These are phyloP conservation scores for Fragum sueziense DNA, from an alignment of 2,888 invertebrate species.

Conservation along the genomic window DNA sequence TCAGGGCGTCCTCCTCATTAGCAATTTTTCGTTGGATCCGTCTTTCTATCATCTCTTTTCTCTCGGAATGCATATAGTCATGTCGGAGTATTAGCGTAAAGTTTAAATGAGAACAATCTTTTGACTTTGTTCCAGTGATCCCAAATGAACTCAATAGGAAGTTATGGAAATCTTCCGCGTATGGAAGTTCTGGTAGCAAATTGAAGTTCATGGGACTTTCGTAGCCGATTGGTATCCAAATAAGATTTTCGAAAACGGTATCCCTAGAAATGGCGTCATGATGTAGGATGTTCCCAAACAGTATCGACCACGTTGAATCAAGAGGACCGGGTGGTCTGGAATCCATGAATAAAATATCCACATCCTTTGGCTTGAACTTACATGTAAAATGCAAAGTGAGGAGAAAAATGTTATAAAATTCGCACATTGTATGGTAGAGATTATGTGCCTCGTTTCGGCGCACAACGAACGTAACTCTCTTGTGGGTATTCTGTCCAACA, in stretches of 20 bases:
- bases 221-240: conserved; percentile 55
- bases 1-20: conserved; percentile 44
- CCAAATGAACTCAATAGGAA: conserved; percentile 39
- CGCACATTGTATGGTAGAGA: conserved; percentile 56
- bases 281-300: conserved; percentile 36
- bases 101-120: conserved; percentile 40
- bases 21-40: conserved; percentile 51
- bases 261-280: conserved; percentile 19
- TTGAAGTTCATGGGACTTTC: conserved; percentile 59
- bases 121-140: background rate
- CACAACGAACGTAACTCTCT: conserved; percentile 36
- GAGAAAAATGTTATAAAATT: conserved; percentile 53
- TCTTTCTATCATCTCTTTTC: conserved; percentile 27
- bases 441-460: conserved; percentile 56
- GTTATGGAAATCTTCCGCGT: conserved; percentile 37
- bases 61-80: conserved; percentile 54
- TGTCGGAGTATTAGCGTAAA: conserved; percentile 42
- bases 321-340: conserved; percentile 48
- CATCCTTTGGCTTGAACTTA: conserved; percentile 19
- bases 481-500: background rate
- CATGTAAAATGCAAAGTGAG: conserved; percentile 36
- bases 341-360: conserved; percentile 51
- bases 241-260: conserved; percentile 38
- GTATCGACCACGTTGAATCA: conserved; percentile 47
- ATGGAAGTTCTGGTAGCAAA: conserved; percentile 27